Evolutionary conservation across 64 coral and sea anemone species (phyloP), one percentile per base, ranked within the genome.

Genomic region (Stylophora pistillata): DNA sequence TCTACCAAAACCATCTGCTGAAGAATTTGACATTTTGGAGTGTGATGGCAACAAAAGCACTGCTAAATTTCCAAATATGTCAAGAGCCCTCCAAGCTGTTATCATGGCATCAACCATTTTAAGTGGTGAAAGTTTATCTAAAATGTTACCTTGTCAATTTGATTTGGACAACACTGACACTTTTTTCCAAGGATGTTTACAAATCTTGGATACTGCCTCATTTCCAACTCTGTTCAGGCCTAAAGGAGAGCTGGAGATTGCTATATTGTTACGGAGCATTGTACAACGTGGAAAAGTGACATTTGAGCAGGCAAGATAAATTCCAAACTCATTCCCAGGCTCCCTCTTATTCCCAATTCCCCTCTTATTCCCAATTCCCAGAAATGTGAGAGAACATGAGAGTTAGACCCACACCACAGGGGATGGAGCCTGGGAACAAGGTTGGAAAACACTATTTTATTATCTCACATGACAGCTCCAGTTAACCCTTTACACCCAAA

Each of bases 201-300:
- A 86, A 60, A 72, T 58, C 53, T 60, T 88, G 60, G 21, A 74
- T 26, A 18, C 10, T 74, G 58, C 21, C 0, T 21, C 73, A 18
- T 74, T 85, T 56, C 23, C 64, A 15, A 98, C 92, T 56, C 56
- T 98, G 31, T 92, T 85, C 55, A 91, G 92, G n/a, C 55, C 92
- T 21, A 85, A 76, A 60, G 41, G 30, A 28, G 92, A 98, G 73
- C 28, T 94, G 2, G 92, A 94, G 21, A 58, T 98, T 60, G 89
- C 85, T 27, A 53, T 79, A 31, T 30, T 98, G 15, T 78, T 94
- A 5, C 72, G 79, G 54, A 91, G 57, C 28, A 91, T 92, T 55
- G 69, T 90, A 15, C 85, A 94, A 16, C 88, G 84, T 63, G 87
- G 86, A 56, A 66, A n/a, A 17, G 83, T 14, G 9, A 84, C 72